Conservation (phyloP, 2,113 vertebrate genomes). For the Ochotona princeps region DNA sequence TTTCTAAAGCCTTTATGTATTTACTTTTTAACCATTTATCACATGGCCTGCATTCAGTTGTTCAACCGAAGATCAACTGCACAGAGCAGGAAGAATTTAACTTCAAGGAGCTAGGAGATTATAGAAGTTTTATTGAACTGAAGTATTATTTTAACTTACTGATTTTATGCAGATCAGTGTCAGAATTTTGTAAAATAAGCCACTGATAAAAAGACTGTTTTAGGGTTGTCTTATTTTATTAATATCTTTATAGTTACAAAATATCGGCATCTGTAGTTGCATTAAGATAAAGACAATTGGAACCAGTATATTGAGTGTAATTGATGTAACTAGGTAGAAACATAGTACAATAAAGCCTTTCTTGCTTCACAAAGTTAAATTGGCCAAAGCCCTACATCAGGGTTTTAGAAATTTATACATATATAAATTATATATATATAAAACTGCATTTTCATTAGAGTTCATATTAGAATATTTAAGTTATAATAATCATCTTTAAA, state of each 20-base stretch:
- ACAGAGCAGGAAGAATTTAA: neutral
- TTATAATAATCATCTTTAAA: neutral
- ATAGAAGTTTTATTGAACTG: neutral
- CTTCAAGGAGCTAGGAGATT: neutral
- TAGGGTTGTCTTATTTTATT: neutral
- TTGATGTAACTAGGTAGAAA: neutral
- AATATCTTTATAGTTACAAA: neutral
- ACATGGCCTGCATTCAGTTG: neutral
- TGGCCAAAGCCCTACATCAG: neutral
- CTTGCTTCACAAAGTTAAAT: constrained; percentile 16
- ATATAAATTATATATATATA: neutral
- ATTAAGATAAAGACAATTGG: neutral
- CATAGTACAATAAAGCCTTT: neutral
- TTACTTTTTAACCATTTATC: neutral
- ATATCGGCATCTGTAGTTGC: neutral
- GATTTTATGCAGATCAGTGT: constrained; percentile 4
- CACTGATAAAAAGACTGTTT: neutral
- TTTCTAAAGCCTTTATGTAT: neutral
- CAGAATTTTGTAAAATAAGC: constrained; percentile 32
- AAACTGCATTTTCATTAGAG: neutral
- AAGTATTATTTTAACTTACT: constrained; percentile 41
- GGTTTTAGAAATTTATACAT: neutral
- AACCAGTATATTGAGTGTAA: constrained; percentile 24
- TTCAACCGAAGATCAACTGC: neutral
- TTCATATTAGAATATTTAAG: neutral